Conservation (phyloP, 2,797 vertebrate species). For the Channa striata region DNA sequence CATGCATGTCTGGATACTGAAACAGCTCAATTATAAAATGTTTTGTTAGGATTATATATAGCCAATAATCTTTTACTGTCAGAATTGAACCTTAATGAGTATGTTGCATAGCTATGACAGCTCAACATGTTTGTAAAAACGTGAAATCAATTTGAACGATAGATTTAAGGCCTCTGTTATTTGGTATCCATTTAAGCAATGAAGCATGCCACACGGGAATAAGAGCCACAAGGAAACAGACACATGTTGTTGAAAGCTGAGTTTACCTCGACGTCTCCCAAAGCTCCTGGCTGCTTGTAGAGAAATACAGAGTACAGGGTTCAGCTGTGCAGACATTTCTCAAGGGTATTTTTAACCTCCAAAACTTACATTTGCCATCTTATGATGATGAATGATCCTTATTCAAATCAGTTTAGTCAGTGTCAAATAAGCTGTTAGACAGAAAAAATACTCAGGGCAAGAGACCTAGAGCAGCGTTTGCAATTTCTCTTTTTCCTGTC, state of each 20-base stretch:
- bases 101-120: background rate
- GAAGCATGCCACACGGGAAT: conserved; percentile 60
- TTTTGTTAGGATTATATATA: background rate
- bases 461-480: conserved; percentile 6
- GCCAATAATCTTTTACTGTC: background rate
- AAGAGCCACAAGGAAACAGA: conserved; percentile 62
- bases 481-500: background rate
- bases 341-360: conserved; percentile 9
- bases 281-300: conserved; percentile 99
- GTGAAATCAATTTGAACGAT: conserved; percentile 1
- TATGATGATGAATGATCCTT: conserved; percentile 4
- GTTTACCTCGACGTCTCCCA: conserved; percentile 99
- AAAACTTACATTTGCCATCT: conserved; percentile 5
- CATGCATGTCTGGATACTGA: conserved; percentile 35
- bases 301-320: conserved; percentile 87
- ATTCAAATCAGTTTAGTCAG: conserved; percentile 5
- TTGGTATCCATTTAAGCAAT: conserved; percentile 43
- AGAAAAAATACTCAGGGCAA: background rate
- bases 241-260: conserved; percentile 72
- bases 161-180: conserved; percentile 37
- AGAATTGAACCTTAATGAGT: background rate
- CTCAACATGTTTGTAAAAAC: background rate
- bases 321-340: conserved; percentile 64
- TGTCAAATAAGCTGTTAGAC: background rate
- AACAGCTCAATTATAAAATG: background rate